Conservation (phyloP, 2,888 invertebrate genomes). For the Mermis nigrescens region DNA sequence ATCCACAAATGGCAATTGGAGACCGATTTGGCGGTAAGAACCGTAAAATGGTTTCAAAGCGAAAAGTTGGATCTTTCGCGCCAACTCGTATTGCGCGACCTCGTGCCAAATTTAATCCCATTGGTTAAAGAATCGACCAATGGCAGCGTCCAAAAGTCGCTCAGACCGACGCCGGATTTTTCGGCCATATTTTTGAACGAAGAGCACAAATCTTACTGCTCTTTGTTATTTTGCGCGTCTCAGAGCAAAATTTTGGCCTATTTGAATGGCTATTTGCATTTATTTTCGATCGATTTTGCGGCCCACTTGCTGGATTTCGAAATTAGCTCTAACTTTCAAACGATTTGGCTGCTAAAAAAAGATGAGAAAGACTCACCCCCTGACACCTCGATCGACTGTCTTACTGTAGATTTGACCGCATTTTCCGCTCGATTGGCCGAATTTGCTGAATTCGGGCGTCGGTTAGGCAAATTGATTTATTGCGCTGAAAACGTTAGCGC, state of each 20-base stretch:
- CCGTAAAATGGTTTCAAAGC: background rate
- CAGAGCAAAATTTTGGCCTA: background rate
- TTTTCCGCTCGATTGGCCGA: background rate
- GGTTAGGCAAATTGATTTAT: background rate
- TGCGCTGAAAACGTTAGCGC: background rate
- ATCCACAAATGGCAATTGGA: background rate
- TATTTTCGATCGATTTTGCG: background rate
- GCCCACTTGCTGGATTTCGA: background rate
- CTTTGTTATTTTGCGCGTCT: background rate
- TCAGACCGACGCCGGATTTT: background rate
- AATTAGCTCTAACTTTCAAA: background rate
- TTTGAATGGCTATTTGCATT: slow-evolving; percentile 1
- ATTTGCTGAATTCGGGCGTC: background rate
- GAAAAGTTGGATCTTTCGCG: background rate
- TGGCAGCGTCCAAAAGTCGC: background rate
- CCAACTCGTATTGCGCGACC: background rate
- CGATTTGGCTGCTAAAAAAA: background rate
- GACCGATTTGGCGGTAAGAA: background rate
- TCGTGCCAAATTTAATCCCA: background rate
- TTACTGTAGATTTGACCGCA: background rate
- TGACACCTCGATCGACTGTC: background rate
- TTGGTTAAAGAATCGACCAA: background rate
- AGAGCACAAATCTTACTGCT: background rate
- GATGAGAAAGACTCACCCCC: background rate
- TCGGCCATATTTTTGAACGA: background rate